A percentile compares a stretch with the other conserved stretches of the same genome.
phyloP scores from a whole-genome alignment of 2,888 invertebrate genomes.

The Pristionchus entomophagus region DNA sequence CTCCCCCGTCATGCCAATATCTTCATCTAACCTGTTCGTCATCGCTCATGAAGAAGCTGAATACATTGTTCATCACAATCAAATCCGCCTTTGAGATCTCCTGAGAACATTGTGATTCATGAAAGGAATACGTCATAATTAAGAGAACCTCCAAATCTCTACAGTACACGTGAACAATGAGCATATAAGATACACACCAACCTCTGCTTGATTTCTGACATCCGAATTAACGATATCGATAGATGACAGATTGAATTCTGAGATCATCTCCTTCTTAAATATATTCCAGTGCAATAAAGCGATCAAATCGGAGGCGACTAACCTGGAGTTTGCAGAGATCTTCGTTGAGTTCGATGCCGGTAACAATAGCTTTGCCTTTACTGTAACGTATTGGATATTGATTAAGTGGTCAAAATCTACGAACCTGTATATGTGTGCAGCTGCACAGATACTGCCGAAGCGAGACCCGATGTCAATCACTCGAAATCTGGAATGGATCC shows the following conservation, averaged over 20 bases:
- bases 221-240: constrained; percentile 79
- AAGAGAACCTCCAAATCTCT: neutral
- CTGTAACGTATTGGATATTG: constrained; percentile 39
- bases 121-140: too few species aligned
- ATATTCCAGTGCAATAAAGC: constrained; percentile 56
- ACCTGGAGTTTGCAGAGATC: constrained; percentile 82
- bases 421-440: constrained; percentile 72
- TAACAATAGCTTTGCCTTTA: constrained; percentile 77
- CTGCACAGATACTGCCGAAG: constrained; percentile 83
- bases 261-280: constrained; percentile 34
- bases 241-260: constrained; percentile 50
- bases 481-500: constrained; percentile 42
- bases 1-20: too few species aligned
- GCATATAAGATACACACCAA: neutral
- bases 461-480: constrained; percentile 84
- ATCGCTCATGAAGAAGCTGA: constrained; percentile 83
- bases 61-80: constrained; percentile 83
- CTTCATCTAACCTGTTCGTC: constrained; percentile 81
- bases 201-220: constrained; percentile 80
- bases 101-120: neutral
- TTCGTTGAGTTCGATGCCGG: constrained; percentile 84
- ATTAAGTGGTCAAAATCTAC: neutral
- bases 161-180: neutral
- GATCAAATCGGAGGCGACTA: constrained; percentile 80
- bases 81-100: constrained; percentile 81